Evolutionary conservation across 2,888 invertebrate genomes (phyloP).

Genomic region (Hololepta plana): DNA sequence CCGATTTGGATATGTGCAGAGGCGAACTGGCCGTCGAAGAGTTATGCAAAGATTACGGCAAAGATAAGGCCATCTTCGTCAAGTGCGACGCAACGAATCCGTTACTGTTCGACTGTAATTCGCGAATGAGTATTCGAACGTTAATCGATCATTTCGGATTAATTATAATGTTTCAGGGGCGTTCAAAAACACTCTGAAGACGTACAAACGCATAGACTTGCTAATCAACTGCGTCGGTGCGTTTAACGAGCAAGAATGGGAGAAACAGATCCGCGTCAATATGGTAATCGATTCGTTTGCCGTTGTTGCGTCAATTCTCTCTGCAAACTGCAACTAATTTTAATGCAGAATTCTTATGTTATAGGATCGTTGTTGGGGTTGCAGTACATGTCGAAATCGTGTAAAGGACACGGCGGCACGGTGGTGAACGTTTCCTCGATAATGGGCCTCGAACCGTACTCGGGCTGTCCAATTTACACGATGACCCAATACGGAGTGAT

Average conservation of each 20-base stretch:
- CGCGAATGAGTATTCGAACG: not conserved
- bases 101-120: slow-evolving; percentile 11
- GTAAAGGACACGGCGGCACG: slow-evolving; percentile 37
- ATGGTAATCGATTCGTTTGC: slow-evolving; percentile 12
- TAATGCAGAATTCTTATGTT: slow-evolving; percentile 23
- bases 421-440: slow-evolving; percentile 45
- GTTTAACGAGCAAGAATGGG: slow-evolving; percentile 60
- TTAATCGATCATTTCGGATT: not conserved
- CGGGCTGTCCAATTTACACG: slow-evolving; percentile 38
- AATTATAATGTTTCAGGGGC: slow-evolving; percentile 18
- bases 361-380: slow-evolving; percentile 30
- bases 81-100: slow-evolving; percentile 46
- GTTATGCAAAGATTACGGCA: slow-evolving; percentile 44
- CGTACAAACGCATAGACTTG: slow-evolving; percentile 31
- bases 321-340: slow-evolving; percentile 3
- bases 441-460: slow-evolving; percentile 32
- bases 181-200: slow-evolving; percentile 26
- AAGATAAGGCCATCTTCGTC: slow-evolving; percentile 48
- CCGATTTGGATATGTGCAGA: slow-evolving; percentile 45
- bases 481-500: slow-evolving; percentile 23
- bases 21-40: slow-evolving; percentile 44
- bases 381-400: slow-evolving; percentile 36
- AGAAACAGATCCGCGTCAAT: slow-evolving; percentile 40
- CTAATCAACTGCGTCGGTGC: slow-evolving; percentile 59
- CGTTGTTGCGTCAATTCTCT: not conserved